These are phyloP conservation scores for Paralinhomoeus sp. DNA, from an alignment of 2,888 invertebrate genomes.

Conservation along the genomic window DNA sequence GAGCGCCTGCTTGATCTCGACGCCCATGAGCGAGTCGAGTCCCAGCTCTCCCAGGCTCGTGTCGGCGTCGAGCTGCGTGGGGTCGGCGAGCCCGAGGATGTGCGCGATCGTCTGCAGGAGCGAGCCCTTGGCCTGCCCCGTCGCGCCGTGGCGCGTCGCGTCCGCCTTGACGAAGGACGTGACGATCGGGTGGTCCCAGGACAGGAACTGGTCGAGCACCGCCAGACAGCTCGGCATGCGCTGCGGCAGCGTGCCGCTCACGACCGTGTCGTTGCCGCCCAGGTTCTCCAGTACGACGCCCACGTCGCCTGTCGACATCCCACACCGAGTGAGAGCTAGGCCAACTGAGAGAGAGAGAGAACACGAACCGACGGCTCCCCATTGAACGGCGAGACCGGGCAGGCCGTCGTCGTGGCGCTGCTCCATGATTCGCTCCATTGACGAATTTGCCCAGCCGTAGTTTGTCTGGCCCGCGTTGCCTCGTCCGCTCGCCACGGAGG, in stretches of 20 bases:
- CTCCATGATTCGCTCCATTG: constrained; percentile 82
- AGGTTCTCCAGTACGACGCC: constrained; percentile 70
- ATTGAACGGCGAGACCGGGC: too few species aligned
- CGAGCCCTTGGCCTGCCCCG: constrained; percentile 31
- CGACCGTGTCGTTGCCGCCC: constrained; percentile 55
- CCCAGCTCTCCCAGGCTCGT: constrained; percentile 72
- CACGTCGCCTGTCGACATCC: too few species aligned
- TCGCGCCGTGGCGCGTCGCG: constrained; percentile 6
- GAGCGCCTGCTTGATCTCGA: constrained; percentile 54
- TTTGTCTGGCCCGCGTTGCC: constrained; percentile 83
- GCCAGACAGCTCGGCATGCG: constrained; percentile 62
- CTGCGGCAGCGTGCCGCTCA: constrained; percentile 84
- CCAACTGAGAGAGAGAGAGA: too few species aligned
- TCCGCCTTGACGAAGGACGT: constrained; percentile 67
- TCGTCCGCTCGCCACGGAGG: constrained; percentile 76
- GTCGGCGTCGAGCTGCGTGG: constrained; percentile 44
- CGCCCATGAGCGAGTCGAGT: constrained; percentile 90
- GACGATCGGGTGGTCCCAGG: constrained; percentile 57
- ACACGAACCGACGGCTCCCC: too few species aligned
- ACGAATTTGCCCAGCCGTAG: constrained; percentile 80
- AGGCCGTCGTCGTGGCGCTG: constrained; percentile 55
- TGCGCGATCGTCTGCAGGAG: constrained; percentile 6
- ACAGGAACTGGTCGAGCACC: constrained; percentile 62
- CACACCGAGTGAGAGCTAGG: too few species aligned
- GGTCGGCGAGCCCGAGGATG: constrained; percentile 48